These are phyloP conservation scores for Siniperca obscura DNA, from an alignment of 2,797 vertebrate genomes.

Conservation along the genomic window DNA sequence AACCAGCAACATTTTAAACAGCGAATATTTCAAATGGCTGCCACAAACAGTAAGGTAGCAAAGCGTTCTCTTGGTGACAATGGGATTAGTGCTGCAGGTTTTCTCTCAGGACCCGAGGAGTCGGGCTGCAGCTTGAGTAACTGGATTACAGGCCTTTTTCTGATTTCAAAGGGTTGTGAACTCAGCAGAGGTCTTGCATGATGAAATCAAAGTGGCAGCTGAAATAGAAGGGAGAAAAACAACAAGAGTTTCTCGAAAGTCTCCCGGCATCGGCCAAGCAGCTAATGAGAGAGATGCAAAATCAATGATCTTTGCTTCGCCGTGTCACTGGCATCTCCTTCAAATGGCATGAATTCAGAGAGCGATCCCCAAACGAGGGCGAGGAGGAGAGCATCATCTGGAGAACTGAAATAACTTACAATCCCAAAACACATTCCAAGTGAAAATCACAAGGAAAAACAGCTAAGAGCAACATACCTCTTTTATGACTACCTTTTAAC, in stretches of 20 bases:
- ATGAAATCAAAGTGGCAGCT: conserved; percentile 99
- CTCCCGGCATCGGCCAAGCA: conserved; percentile 78
- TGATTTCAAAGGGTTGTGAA: conserved; percentile 97
- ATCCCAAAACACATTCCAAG: conserved; percentile 20
- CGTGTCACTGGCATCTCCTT: conserved; percentile 29
- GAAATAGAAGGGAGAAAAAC: conserved; percentile 82
- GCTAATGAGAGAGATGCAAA: conserved; percentile 70
- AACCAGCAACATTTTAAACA: conserved; percentile 69
- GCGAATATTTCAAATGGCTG: conserved; percentile 79
- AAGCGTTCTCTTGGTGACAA: conserved; percentile 71
- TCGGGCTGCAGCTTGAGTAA: conserved; percentile 88
- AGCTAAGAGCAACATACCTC: conserved; percentile 16
- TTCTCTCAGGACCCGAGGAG: conserved; percentile 87
- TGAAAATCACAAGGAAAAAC: conserved; percentile 43
- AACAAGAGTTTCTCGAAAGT: conserved; percentile 85
- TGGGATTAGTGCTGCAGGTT: conserved; percentile 80
- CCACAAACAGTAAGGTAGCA: conserved; percentile 80
- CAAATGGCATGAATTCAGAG: conserved; percentile 22
- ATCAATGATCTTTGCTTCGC: conserved; percentile 70
- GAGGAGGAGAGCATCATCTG: conserved; percentile 12
- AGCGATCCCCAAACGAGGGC: background rate
- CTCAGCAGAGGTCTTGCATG: conserved; percentile 94
- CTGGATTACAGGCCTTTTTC: conserved; percentile 95
- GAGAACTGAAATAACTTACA: conserved; percentile 9
- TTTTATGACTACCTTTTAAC: conserved; percentile 48